These are phyloP conservation scores for Thymelicus sylvestris DNA, from an alignment of 2,888 invertebrate species.

Conservation along the genomic window DNA sequence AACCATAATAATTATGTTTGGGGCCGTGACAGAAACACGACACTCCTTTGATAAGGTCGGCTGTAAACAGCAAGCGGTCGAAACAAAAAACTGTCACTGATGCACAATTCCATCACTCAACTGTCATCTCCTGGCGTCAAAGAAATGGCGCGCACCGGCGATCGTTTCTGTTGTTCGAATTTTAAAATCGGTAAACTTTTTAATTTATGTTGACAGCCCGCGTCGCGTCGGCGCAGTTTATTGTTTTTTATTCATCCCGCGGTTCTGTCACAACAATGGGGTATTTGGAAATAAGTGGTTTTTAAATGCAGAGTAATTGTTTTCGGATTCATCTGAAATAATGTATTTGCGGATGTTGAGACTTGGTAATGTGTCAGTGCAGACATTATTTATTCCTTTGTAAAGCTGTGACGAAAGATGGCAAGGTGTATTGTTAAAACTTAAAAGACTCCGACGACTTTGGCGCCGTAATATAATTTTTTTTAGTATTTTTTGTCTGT, in stretches of 20 bases:
- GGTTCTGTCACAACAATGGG: slow-evolving; percentile 36
- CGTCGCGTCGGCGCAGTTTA: slow-evolving; percentile 37
- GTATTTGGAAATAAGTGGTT: slow-evolving; percentile 33
- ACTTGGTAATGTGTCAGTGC: slow-evolving; percentile 7
- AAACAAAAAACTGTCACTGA: slow-evolving; percentile 35
- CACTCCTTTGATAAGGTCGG: slow-evolving; percentile 47
- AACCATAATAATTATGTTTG: slow-evolving; percentile 37
- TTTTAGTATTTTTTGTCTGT: neutral
- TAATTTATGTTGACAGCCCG: slow-evolving; percentile 38
- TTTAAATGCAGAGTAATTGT: slow-evolving; percentile 35
- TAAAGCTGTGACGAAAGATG: slow-evolving; percentile 9
- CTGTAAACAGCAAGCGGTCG: slow-evolving; percentile 42
- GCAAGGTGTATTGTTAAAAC: neutral
- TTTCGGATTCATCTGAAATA: slow-evolving; percentile 21
- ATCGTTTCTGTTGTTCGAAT: slow-evolving; percentile 35
- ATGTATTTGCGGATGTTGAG: slow-evolving; percentile 13
- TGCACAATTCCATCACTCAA: slow-evolving; percentile 34
- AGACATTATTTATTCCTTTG: slow-evolving; percentile 8
- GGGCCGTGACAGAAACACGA: slow-evolving; percentile 48
- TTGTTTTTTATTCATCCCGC: slow-evolving; percentile 24
- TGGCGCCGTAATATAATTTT: neutral
- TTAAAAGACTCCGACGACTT: too few species aligned
- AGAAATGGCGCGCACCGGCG: slow-evolving; percentile 34
- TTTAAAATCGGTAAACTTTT: slow-evolving; percentile 37
- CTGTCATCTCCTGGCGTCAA: slow-evolving; percentile 29